phyloP scores from a whole-genome alignment of 2,888 invertebrate genomes.

The Atethmia centrago region DNA sequence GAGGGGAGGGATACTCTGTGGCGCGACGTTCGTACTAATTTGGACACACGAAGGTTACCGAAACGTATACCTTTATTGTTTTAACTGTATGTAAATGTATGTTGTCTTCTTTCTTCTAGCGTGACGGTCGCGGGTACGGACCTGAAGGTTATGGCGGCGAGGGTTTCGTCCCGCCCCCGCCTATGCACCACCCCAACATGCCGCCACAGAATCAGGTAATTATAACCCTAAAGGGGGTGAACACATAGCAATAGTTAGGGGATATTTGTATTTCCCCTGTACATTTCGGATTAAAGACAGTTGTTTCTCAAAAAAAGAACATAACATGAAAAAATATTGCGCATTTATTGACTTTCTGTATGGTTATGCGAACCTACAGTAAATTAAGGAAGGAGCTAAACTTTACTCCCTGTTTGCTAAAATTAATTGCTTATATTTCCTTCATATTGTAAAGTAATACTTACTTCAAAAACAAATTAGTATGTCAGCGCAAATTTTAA shows the following conservation, averaged over 20 bases:
- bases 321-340: not conserved
- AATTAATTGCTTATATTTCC: not conserved
- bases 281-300: not conserved
- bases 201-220: slow-evolving; percentile 87
- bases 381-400: not conserved
- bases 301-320: not conserved
- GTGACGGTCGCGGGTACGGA: slow-evolving; percentile 86
- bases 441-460: not conserved
- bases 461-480: not conserved
- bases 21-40: too few species aligned
- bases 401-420: not conserved
- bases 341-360: not conserved
- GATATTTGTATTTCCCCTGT: not conserved
- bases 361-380: not conserved
- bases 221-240: slow-evolving; percentile 13
- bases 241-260: not conserved
- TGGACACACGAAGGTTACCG: too few species aligned
- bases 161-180: slow-evolving; percentile 86
- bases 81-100: not conserved
- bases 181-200: slow-evolving; percentile 88
- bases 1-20: too few species aligned
- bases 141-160: slow-evolving; percentile 88
- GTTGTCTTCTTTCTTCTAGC: slow-evolving; percentile 71
- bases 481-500: too few species aligned
- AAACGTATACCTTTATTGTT: too few species aligned